phyloP scores from a whole-genome alignment of 2,888 invertebrate species.

The Amphipoea lucens region DNA sequence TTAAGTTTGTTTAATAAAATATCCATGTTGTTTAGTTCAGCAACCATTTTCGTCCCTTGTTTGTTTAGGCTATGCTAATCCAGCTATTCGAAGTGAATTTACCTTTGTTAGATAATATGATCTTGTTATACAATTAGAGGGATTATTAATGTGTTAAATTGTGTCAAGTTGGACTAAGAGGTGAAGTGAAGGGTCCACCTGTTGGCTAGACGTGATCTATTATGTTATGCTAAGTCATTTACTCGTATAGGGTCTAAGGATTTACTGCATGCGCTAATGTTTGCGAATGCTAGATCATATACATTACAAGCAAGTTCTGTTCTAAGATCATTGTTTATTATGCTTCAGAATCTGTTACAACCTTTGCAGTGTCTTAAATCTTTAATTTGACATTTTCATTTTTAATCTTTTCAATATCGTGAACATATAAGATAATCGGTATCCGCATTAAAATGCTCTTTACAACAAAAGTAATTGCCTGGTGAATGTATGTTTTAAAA shows the following conservation, averaged over 20 bases:
- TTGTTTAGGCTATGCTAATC: conserved; percentile 38
- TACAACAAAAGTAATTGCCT: conserved; percentile 15
- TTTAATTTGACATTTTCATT: conserved; percentile 7
- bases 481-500: conserved; percentile 29
- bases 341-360: conserved; percentile 3
- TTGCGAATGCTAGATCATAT: conserved; percentile 17
- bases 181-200: conserved; percentile 60
- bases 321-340: conserved; percentile 9
- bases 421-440: not conserved
- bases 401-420: conserved; percentile 3
- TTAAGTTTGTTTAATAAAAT: conserved; percentile 18
- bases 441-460: not conserved
- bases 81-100: conserved; percentile 30
- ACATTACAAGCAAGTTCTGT: conserved; percentile 17
- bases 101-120: conserved; percentile 37
- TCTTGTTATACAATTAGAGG: conserved; percentile 29
- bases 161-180: conserved; percentile 46
- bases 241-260: conserved; percentile 37
- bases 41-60: conserved; percentile 33
- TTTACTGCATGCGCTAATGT: conserved; percentile 25
- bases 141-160: conserved; percentile 43
- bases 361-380: not conserved
- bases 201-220: conserved; percentile 46
- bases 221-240: conserved; percentile 47
- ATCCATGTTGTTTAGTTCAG: conserved; percentile 7